Conservation (phyloP, 1,140 invertebrate species). For the Euwallacea fornicatus region DNA sequence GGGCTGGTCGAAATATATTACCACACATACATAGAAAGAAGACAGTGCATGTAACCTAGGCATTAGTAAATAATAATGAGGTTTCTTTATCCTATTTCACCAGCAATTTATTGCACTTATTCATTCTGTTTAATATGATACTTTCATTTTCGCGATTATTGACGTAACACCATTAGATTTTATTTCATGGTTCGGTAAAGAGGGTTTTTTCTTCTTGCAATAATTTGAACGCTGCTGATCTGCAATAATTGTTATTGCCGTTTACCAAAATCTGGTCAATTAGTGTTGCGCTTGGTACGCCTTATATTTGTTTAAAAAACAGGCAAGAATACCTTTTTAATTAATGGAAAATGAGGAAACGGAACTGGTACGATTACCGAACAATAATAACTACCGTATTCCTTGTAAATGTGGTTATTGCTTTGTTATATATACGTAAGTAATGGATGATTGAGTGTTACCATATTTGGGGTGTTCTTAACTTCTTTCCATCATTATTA, state of each 20-base stretch:
- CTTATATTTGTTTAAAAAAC: background rate
- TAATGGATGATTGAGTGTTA: no score
- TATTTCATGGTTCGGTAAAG: conserved; percentile 35
- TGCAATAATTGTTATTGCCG: no score
- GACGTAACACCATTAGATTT: conserved; percentile 21
- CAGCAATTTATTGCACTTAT: conserved; percentile 27
- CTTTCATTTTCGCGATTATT: conserved; percentile 36
- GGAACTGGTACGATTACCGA: conserved; percentile 1
- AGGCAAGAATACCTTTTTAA: conserved; percentile 10
- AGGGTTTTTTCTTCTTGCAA: conserved; percentile 6
- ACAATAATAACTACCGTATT: no score
- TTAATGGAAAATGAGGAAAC: conserved; percentile 18
- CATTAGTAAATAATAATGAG: no score
- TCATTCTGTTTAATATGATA: conserved; percentile 17
- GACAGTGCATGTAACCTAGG: no score
- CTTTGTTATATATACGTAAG: no score
- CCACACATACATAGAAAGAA: no score
- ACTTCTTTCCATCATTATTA: no score
- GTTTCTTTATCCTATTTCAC: conserved; percentile 2
- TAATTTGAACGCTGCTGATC: background rate
- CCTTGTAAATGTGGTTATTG: no score
- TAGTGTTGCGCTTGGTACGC: background rate
- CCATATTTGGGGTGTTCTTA: no score
- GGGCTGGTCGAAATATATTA: no score
- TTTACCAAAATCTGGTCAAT: no score